phyloP scores from a whole-genome alignment of 2,113 vertebrate genomes.

The Sitta europaea region DNA sequence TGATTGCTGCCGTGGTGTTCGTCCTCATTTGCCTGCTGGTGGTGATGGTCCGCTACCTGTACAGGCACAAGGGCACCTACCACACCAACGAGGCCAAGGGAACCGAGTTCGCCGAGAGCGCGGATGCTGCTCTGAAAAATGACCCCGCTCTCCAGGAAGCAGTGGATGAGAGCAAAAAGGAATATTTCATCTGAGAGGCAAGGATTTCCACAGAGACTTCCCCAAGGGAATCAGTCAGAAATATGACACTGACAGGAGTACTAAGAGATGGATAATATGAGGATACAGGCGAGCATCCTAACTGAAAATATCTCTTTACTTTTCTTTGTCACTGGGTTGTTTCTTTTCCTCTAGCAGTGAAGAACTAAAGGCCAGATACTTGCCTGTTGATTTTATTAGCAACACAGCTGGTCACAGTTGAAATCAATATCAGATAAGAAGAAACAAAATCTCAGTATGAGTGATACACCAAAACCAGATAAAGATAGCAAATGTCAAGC shows the following conservation, averaged over 20 bases:
- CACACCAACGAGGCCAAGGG: slow-evolving; percentile 86
- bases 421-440: slow-evolving; percentile 43
- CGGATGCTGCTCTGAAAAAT: slow-evolving; percentile 71
- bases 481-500: slow-evolving; percentile 64
- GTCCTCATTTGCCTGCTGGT: slow-evolving; percentile 73
- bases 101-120: slow-evolving; percentile 81
- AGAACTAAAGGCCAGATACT: slow-evolving; percentile 8
- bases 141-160: slow-evolving; percentile 76
- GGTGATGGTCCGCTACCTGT: slow-evolving; percentile 71
- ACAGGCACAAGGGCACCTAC: slow-evolving; percentile 81
- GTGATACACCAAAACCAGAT: slow-evolving; percentile 20
- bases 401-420: neutral
- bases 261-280: slow-evolving; percentile 9
- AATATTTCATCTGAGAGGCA: slow-evolving; percentile 86
- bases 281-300: neutral
- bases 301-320: neutral
- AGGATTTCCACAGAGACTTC: neutral
- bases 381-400: slow-evolving; percentile 49
- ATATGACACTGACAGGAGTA: neutral
- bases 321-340: neutral
- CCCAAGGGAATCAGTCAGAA: neutral
- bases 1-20: slow-evolving; percentile 71
- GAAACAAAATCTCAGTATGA: slow-evolving; percentile 43
- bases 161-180: slow-evolving; percentile 81
- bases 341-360: neutral